Conservation (phyloP, 1,140 invertebrate species). For the Wiebesia pumilae region DNA sequence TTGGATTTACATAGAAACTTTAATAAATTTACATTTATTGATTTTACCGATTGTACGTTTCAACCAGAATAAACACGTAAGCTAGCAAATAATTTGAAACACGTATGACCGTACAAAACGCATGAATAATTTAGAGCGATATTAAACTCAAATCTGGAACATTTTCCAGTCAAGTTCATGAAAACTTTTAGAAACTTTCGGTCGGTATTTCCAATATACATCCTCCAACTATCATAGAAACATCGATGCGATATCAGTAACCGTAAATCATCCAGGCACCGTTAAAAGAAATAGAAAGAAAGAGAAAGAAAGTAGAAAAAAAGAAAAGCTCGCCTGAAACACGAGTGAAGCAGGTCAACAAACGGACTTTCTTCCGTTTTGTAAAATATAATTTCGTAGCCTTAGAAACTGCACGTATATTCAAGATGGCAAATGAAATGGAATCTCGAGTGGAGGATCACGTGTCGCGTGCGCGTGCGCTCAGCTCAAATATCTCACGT, state of each 20-base stretch:
- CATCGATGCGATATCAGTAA: background rate
- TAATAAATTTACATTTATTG: too few relatives aligned
- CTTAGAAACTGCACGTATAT: background rate
- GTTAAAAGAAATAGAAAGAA: too few relatives aligned
- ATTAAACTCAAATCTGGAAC: background rate
- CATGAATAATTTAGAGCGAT: background rate
- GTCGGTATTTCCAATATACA: background rate
- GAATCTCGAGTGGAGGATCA: constrained; percentile 22
- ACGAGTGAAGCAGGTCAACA: background rate
- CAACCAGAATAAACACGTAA: too few relatives aligned
- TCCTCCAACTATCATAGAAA: background rate
- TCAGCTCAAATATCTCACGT: constrained; percentile 1
- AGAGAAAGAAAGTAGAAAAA: too few relatives aligned
- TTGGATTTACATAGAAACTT: too few relatives aligned
- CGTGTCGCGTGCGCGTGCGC: background rate
- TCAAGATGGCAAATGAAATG: background rate
- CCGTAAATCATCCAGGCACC: constrained; percentile 33
- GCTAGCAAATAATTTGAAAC: too few relatives aligned
- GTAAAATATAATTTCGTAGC: constrained; percentile 4
- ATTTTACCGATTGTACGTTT: too few relatives aligned
- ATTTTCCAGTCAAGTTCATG: background rate
- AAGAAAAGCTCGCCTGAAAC: background rate
- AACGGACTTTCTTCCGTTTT: background rate
- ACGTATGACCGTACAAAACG: background rate
- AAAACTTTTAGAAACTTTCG: constrained; percentile 12